Evolutionary conservation across 2,888 invertebrate species (phyloP).

Genomic region (Sphaerophoria taeniata): DNA sequence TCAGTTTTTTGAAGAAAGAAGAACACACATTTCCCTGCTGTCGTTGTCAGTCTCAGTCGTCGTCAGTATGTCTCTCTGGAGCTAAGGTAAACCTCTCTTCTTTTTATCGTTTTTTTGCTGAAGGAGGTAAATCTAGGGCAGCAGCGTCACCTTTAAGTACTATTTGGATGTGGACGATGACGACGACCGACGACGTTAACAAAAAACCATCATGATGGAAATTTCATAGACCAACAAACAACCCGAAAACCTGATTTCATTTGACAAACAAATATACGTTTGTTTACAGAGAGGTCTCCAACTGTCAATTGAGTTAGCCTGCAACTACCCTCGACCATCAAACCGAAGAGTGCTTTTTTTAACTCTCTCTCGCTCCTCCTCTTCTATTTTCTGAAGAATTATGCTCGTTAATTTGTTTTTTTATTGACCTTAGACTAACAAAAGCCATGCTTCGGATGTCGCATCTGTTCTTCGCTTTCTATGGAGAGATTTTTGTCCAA

Average conservation of each 20-base stretch:
- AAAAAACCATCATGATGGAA: constrained; percentile 35
- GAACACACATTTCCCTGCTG: not conserved
- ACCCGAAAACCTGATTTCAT: constrained; percentile 69
- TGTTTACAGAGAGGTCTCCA: constrained; percentile 44
- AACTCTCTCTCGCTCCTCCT: constrained; percentile 4
- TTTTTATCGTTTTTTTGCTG: not conserved
- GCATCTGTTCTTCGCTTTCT: constrained; percentile 32
- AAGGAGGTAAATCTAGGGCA: constrained; percentile 52
- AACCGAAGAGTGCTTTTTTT: constrained; percentile 6
- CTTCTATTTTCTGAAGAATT: constrained; percentile 44
- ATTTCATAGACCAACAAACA: constrained; percentile 68
- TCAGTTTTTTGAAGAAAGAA: not conserved
- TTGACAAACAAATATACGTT: constrained; percentile 67
- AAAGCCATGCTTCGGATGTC: constrained; percentile 54
- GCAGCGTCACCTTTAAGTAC: constrained; percentile 37
- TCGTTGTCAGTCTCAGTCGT: constrained; percentile 3
- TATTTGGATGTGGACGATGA: constrained; percentile 6
- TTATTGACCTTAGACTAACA: constrained; percentile 70
- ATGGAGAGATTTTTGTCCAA: constrained; percentile 6
- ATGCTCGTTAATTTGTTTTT: constrained; percentile 74
- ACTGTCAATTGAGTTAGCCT: constrained; percentile 49
- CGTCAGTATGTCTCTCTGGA: constrained; percentile 8
- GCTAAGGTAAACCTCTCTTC: not conserved
- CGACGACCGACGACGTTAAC: constrained; percentile 7
- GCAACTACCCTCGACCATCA: not conserved